A percentile compares a stretch with the other conserved stretches of the same genome.
phyloP scores from a whole-genome alignment of 2,113 vertebrate genomes.

The Tenebrosternarchus preto region DNA sequence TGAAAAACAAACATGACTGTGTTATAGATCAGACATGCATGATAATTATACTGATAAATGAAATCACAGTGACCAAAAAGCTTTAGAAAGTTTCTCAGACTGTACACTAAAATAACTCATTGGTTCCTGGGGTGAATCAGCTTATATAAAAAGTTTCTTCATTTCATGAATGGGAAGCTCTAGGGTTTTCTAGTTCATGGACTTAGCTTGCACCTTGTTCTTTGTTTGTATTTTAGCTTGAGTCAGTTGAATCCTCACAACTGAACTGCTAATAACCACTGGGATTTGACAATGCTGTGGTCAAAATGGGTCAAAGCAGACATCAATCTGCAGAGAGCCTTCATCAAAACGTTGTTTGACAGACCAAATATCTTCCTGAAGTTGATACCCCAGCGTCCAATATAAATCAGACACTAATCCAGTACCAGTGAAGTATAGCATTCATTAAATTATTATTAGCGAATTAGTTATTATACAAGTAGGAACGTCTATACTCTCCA shows the following conservation, averaged over 20 bases:
- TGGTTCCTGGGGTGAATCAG: background rate
- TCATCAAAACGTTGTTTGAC: background rate
- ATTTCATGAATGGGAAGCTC: background rate
- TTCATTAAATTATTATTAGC: no score
- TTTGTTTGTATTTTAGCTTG: conserved; percentile 2
- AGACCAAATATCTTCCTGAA: background rate
- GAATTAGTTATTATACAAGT: no score
- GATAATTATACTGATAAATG: background rate
- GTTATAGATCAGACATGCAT: background rate
- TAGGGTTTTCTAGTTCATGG: background rate
- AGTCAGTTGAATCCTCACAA: conserved; percentile 9
- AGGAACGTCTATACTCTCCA: no score
- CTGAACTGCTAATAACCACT: conserved; percentile 9
- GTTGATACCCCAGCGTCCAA: no score
- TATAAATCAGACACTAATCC: no score
- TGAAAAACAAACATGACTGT: background rate
- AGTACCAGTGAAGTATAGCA: no score
- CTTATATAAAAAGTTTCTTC: background rate
- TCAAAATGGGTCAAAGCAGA: background rate
- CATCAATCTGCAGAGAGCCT: background rate
- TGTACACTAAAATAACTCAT: background rate
- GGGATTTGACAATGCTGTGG: conserved; percentile 6
- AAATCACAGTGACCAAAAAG: background rate
- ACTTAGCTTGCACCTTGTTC: background rate
- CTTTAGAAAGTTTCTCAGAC: background rate